A percentile compares a stretch with the other conserved stretches of the same genome.
These are phyloP conservation scores for Salarias fasciatus DNA, from an alignment of 2,797 vertebrate species.

Conservation along the genomic window DNA sequence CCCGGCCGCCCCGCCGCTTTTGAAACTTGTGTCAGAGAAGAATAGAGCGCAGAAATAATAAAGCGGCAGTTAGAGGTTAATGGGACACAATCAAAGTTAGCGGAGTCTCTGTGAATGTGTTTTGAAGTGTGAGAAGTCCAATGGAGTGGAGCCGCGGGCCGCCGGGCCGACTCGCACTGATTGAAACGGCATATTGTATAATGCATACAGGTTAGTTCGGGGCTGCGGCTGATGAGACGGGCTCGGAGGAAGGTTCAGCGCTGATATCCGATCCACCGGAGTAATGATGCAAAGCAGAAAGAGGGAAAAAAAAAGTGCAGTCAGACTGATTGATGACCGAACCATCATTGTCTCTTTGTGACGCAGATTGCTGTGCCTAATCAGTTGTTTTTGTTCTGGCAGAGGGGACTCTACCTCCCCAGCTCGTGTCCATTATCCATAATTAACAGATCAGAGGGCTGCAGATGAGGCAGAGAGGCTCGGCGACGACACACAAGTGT, in stretches of 20 bases:
- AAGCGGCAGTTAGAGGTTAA: constrained; percentile 45
- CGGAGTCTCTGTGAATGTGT: constrained; percentile 13
- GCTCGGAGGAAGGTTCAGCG: neutral
- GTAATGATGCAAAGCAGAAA: constrained; percentile 9
- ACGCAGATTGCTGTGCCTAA: constrained; percentile 52
- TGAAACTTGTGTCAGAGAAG: constrained; percentile 34
- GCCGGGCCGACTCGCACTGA: neutral
- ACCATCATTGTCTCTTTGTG: constrained; percentile 28
- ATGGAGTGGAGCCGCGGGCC: neutral
- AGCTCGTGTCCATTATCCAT: constrained; percentile 64
- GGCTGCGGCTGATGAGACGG: neutral
- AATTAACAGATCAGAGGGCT: constrained; percentile 69
- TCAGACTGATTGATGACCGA: constrained; percentile 30
- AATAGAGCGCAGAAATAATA: constrained; percentile 20
- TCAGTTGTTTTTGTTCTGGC: constrained; percentile 69
- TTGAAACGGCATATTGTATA: constrained; percentile 5
- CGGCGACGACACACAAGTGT: constrained; percentile 15
- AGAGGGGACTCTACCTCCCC: constrained; percentile 49
- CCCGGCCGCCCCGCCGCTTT: constrained; percentile 20
- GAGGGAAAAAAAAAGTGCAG: constrained; percentile 26
- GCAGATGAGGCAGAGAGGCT: constrained; percentile 50
- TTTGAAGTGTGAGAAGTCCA: constrained; percentile 36
- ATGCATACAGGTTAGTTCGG: neutral
- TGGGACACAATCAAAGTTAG: constrained; percentile 40
- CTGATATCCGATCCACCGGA: constrained; percentile 20